Percentiles rank a stretch among this genome's conserved stretches.
Conservation (phyloP, 53 echinoderm and acorn worm genomes). For the Glandiceps talaboti region DNA sequence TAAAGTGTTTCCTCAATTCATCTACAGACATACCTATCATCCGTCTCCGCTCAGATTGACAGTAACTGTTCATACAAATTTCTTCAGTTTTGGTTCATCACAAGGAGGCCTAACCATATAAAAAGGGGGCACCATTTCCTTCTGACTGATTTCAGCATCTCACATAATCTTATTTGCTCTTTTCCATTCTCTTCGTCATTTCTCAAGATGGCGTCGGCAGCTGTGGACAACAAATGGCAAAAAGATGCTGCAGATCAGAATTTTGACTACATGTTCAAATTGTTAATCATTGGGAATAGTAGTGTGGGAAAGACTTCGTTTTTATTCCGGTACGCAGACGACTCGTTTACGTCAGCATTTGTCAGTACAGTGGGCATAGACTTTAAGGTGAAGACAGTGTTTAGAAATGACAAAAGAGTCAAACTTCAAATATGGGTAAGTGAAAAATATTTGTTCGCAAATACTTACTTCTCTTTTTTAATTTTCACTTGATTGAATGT, state of each 20-base stretch:
- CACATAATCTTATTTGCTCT: not conserved
- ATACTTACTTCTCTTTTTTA: too few species aligned
- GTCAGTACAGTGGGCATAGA: slow-evolving; percentile 99
- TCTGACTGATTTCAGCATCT: not conserved
- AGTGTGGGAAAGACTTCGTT: slow-evolving; percentile 98
- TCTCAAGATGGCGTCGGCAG: slow-evolving; percentile 99
- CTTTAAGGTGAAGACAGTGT: slow-evolving; percentile 99
- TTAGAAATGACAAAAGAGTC: slow-evolving; percentile 97
- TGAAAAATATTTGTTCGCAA: slow-evolving; percentile 8
- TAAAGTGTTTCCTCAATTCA: too few species aligned
- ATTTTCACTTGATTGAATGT: too few species aligned
- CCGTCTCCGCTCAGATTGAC: too few species aligned
- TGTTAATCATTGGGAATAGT: slow-evolving; percentile 99
- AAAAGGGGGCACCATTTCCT: not conserved
- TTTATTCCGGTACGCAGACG: slow-evolving; percentile 99
- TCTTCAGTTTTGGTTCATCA: too few species aligned
- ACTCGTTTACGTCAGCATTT: slow-evolving; percentile 97
- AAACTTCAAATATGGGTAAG: slow-evolving; percentile 99
- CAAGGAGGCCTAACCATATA: too few species aligned
- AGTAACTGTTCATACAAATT: too few species aligned
- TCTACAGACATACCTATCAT: too few species aligned
- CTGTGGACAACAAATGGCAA: slow-evolving; percentile 99
- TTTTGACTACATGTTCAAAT: slow-evolving; percentile 99
- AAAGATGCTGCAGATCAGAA: slow-evolving; percentile 99
- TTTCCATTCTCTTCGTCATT: slow-evolving; percentile 8